A percentile compares a stretch with the other conserved stretches of the same genome.
Conservation (phyloP, 2,113 vertebrate genomes). For the Cettia cetti region DNA sequence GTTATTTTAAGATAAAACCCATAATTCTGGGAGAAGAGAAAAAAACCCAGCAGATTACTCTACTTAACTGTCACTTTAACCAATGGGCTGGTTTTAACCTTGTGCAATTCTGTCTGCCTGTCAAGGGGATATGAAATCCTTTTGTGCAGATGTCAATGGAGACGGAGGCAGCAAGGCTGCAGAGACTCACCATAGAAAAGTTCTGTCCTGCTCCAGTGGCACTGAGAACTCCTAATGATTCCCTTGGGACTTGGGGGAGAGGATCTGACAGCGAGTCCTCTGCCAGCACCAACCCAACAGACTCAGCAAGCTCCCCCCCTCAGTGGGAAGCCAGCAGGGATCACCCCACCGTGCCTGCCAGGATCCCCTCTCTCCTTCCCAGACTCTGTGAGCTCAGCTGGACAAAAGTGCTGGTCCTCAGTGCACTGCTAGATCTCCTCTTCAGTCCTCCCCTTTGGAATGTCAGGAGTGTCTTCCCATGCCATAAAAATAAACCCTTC, state of each 20-base stretch:
- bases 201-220: background rate
- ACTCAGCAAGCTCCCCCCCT: background rate
- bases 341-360: background rate
- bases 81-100: background rate
- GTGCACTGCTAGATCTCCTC: background rate
- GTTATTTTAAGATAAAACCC: background rate
- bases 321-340: background rate
- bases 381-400: background rate
- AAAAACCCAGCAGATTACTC: background rate
- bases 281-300: background rate
- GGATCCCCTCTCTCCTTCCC: background rate
- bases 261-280: background rate
- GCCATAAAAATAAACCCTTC: constrained; percentile 5
- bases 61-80: background rate
- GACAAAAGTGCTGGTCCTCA: background rate
- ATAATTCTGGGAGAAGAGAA: background rate
- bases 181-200: background rate
- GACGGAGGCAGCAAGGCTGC: background rate
- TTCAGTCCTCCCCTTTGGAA: background rate
- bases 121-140: background rate
- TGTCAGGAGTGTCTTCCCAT: background rate
- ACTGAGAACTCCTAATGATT: background rate
- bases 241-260: background rate
- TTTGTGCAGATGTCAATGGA: background rate
- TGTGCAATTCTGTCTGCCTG: background rate